These are phyloP conservation scores for Acromyrmex charruanus DNA, from an alignment of 1,140 invertebrate genomes.

Conservation along the genomic window DNA sequence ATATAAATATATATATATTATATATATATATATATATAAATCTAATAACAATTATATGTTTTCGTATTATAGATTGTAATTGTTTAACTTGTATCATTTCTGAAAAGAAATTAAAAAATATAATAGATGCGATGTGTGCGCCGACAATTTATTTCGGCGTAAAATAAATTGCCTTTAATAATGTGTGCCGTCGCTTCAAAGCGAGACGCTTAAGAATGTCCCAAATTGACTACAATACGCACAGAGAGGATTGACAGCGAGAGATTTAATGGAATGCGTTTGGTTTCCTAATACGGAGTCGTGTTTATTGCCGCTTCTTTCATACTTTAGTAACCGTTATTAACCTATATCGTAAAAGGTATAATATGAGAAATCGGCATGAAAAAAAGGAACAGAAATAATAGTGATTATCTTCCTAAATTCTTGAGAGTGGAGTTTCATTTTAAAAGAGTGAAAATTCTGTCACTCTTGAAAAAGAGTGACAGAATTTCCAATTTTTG, in stretches of 20 bases:
- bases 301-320: slow-evolving; percentile 60
- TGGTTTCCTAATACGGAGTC: slow-evolving; percentile 67
- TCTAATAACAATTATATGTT: neutral
- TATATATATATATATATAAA: neutral
- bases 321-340: neutral
- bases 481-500: too few species aligned
- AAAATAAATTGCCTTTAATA: slow-evolving; percentile 26
- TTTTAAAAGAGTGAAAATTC: too few species aligned
- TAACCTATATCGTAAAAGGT: slow-evolving; percentile 49
- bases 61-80: neutral
- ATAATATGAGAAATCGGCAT: neutral
- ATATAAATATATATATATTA: too few species aligned
- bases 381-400: neutral
- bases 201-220: neutral
- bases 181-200: neutral
- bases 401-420: neutral
- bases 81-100: neutral
- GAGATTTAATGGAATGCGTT: slow-evolving; percentile 64
- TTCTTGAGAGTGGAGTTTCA: too few species aligned
- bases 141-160: neutral
- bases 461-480: too few species aligned
- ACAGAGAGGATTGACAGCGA: slow-evolving; percentile 48
- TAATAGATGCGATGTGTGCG: neutral
- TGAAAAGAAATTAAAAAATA: neutral
- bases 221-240: slow-evolving; percentile 1